Conservation (phyloP, 2,888 invertebrate genomes). For the Eilema caniola region DNA sequence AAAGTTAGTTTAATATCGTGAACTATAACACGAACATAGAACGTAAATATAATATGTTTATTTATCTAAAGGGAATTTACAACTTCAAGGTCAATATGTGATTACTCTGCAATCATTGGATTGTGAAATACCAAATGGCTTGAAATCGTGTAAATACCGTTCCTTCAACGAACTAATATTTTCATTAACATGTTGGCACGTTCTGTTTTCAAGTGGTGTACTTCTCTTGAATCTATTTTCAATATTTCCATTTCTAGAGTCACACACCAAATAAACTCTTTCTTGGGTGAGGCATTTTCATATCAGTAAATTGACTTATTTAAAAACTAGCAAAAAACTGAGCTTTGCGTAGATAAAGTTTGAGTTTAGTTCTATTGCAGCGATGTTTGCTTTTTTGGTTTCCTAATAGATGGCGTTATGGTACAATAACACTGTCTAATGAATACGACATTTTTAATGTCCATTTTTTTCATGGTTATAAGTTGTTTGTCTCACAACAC, state of each 20-base stretch:
- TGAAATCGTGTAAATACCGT: constrained; percentile 4
- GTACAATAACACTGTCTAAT: too few relatives aligned
- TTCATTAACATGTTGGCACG: constrained; percentile 4
- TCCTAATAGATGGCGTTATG: too few relatives aligned
- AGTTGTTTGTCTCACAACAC: too few relatives aligned
- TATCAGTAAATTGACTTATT: not conserved
- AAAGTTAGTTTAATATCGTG: not conserved
- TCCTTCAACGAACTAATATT: not conserved
- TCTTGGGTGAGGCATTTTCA: not conserved
- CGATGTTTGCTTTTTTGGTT: too few relatives aligned
- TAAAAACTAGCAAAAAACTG: too few relatives aligned
- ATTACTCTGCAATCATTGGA: constrained; percentile 9
- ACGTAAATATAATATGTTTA: constrained; percentile 18
- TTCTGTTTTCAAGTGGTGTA: not conserved
- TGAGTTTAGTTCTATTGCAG: too few relatives aligned
- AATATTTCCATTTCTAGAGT: not conserved
- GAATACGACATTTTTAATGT: too few relatives aligned
- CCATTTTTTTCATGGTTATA: too few relatives aligned
- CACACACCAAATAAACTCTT: not conserved
- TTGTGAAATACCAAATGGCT: constrained; percentile 3
- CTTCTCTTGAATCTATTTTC: not conserved
- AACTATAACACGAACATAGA: not conserved
- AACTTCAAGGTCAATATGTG: constrained; percentile 11
- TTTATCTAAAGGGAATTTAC: constrained; percentile 7
- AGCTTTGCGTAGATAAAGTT: too few relatives aligned